Conservation (phyloP, 2,797 vertebrate species). For the Poecilia gillii region DNA sequence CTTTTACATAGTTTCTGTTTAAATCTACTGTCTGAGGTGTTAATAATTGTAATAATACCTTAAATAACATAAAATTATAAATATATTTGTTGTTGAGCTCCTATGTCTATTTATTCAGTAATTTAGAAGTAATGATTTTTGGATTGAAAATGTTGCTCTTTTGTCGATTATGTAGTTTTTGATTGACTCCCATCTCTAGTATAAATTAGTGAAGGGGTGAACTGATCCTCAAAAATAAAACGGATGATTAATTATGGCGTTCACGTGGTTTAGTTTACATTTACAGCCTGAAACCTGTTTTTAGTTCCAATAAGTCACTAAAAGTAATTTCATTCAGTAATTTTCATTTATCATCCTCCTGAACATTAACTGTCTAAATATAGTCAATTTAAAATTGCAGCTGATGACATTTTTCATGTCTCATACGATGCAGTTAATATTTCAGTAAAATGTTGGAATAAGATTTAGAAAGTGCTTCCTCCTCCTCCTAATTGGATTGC, state of each 20-base stretch:
- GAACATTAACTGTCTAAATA: not conserved
- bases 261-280: not conserved
- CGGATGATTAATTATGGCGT: not conserved
- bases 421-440: not conserved
- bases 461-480: not conserved
- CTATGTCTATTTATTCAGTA: not conserved
- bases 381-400: not conserved
- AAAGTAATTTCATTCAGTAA: not conserved
- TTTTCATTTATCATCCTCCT: not conserved
- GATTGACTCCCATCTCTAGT: not conserved
- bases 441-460: not conserved
- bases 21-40: too few species aligned
- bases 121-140: not conserved
- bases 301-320: not conserved
- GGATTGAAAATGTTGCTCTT: too few species aligned
- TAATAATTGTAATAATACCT: not conserved
- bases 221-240: not conserved
- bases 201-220: not conserved
- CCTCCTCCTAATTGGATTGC: conserved; percentile 9
- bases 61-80: not conserved
- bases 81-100: not conserved
- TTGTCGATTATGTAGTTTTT: not conserved
- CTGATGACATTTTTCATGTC: not conserved
- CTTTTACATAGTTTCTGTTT: too few species aligned
- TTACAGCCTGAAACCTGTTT: not conserved